phyloP scores from a whole-genome alignment of 2,113 vertebrate genomes.

The Corythoichthys intestinalis region DNA sequence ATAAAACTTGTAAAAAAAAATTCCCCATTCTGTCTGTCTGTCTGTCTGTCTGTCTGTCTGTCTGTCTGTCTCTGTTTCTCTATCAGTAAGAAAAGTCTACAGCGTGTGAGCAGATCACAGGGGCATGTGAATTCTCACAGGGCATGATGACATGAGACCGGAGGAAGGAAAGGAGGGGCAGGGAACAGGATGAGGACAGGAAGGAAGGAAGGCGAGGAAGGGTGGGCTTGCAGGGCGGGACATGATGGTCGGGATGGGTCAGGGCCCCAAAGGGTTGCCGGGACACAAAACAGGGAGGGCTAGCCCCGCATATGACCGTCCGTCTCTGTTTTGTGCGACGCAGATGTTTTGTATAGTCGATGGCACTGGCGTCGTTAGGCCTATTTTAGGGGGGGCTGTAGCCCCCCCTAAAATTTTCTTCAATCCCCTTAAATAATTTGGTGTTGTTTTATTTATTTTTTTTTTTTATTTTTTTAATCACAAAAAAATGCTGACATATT shows the following conservation, averaged over 20 bases:
- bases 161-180: slow-evolving; percentile 1
- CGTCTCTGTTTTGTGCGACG: not conserved
- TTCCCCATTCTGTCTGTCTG: not conserved
- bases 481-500: too few species aligned
- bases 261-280: slow-evolving; percentile 30
- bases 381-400: too few species aligned
- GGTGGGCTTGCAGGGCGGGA: slow-evolving; percentile 24
- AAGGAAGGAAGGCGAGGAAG: slow-evolving; percentile 36
- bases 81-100: not conserved
- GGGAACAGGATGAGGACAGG: slow-evolving; percentile 21
- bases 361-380: too few species aligned
- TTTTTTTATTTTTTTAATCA: too few species aligned
- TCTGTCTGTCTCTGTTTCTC: not conserved
- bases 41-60: not conserved
- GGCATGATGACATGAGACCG: slow-evolving; percentile 24
- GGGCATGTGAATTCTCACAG: slow-evolving; percentile 50
- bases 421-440: too few species aligned
- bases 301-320: not conserved
- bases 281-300: slow-evolving; percentile 14
- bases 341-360: not conserved
- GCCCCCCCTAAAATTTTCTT: too few species aligned
- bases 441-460: too few species aligned
- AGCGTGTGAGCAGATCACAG: not conserved
- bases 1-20: not conserved
- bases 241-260: slow-evolving; percentile 18